phyloP scores from a whole-genome alignment of 2,888 invertebrate genomes.

The Spisula solida region DNA sequence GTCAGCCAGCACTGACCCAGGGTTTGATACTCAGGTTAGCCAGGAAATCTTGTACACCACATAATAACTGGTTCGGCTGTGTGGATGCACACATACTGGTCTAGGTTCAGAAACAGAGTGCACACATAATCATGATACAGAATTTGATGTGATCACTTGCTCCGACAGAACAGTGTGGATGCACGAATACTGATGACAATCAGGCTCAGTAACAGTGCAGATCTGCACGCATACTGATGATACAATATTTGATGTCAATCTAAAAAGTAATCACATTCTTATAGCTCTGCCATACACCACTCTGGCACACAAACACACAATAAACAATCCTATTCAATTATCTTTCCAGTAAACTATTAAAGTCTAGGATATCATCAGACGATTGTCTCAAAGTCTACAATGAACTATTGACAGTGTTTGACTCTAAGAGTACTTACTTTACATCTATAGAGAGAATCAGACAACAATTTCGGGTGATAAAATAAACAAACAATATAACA shows the following conservation, averaged over 20 bases:
- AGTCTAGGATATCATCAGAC: neutral
- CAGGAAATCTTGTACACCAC: too few relatives aligned
- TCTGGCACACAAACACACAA: neutral
- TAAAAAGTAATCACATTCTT: neutral
- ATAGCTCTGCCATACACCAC: neutral
- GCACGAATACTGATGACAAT: too few relatives aligned
- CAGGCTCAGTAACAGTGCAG: too few relatives aligned
- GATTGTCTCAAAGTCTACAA: neutral
- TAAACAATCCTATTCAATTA: neutral
- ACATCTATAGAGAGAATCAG: neutral
- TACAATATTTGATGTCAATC: neutral
- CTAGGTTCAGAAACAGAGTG: too few relatives aligned
- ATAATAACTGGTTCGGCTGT: too few relatives aligned
- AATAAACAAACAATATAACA: neutral
- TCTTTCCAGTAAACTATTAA: neutral
- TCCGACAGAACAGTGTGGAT: too few relatives aligned
- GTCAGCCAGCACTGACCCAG: too few relatives aligned
- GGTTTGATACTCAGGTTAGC: too few relatives aligned
- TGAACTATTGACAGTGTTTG: neutral
- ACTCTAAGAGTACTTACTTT: neutral
- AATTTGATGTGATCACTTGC: too few relatives aligned
- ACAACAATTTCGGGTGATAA: neutral
- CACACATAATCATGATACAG: too few relatives aligned
- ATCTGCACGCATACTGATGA: too few relatives aligned
- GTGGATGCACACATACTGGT: too few relatives aligned